Conservation (phyloP, 1,140 invertebrate genomes). For the Dufourea novaeangliae region DNA sequence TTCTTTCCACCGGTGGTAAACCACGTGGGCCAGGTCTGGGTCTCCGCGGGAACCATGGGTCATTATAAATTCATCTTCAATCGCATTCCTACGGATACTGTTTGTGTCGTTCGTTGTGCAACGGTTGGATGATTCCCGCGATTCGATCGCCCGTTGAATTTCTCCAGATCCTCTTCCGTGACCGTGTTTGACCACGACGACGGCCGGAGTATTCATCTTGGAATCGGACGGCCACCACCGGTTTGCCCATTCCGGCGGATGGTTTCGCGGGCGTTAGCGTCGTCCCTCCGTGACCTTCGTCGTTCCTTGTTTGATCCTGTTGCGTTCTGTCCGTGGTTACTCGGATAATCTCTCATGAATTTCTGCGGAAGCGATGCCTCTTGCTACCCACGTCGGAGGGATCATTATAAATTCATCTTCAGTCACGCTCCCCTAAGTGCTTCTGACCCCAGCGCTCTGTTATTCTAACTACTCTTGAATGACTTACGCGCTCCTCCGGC, state of each 20-base stretch:
- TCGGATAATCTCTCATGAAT: conserved; percentile 34
- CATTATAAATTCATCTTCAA: conserved; percentile 58
- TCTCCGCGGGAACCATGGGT: neutral
- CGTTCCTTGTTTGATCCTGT: conserved; percentile 15
- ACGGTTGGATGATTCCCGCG: conserved; percentile 41
- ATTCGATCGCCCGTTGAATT: conserved; percentile 25
- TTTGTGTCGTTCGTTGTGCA: conserved; percentile 6
- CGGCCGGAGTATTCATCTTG: neutral
- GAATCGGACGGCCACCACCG: neutral
- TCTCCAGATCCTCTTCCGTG: conserved; percentile 12
- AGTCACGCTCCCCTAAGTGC: conserved; percentile 43
- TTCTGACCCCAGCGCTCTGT: conserved; percentile 40
- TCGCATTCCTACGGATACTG: conserved; percentile 8
- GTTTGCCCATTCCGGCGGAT: neutral
- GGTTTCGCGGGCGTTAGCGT: neutral
- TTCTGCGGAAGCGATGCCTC: conserved; percentile 45
- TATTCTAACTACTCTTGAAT: conserved; percentile 29
- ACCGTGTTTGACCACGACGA: neutral
- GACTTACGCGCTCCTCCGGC: conserved; percentile 24
- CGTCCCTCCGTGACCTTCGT: conserved; percentile 1
- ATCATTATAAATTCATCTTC: conserved; percentile 54
- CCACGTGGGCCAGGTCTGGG: neutral
- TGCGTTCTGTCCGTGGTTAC: conserved; percentile 14
- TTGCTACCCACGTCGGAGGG: conserved; percentile 14
- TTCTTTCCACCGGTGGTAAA: neutral